phyloP scores from a whole-genome alignment of 1,140 invertebrate genomes.

The Lucilia sericata region DNA sequence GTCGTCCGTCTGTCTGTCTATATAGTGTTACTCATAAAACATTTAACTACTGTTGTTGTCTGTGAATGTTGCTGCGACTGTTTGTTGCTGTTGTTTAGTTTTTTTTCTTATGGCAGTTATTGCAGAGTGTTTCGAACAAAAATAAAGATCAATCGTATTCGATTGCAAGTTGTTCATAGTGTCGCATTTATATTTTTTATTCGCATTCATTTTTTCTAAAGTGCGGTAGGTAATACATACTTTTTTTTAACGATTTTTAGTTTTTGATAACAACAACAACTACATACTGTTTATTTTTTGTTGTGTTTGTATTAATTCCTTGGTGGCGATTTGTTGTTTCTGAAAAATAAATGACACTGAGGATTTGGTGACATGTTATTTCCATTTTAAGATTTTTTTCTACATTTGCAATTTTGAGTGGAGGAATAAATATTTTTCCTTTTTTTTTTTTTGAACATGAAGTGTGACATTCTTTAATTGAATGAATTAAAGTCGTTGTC shows the following conservation, averaged over 20 bases:
- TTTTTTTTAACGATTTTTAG: conserved; percentile 33
- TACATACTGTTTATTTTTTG: neutral
- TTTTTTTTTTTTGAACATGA: neutral
- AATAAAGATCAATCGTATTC: conserved; percentile 43
- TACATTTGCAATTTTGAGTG: neutral
- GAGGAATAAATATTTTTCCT: neutral
- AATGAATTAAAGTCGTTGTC: neutral
- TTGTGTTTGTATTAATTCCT: neutral
- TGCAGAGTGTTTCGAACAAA: neutral
- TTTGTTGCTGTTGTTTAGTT: neutral
- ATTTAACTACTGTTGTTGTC: conserved; percentile 24
- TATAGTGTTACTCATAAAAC: conserved; percentile 24
- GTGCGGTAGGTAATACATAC: conserved; percentile 25
- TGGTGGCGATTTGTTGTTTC: conserved; percentile 37
- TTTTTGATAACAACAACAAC: conserved; percentile 35
- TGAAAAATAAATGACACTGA: conserved; percentile 37
- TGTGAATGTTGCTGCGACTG: neutral
- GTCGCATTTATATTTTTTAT: conserved; percentile 14
- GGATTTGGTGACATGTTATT: conserved; percentile 40
- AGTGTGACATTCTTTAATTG: neutral
- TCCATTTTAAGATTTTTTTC: conserved; percentile 32
- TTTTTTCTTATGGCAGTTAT: neutral
- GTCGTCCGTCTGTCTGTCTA: neutral
- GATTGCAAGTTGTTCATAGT: conserved; percentile 37
- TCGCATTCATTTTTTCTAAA: neutral